phyloP scores from a whole-genome alignment of 2,113 vertebrate genomes.

The Oncorhynchus masou region DNA sequence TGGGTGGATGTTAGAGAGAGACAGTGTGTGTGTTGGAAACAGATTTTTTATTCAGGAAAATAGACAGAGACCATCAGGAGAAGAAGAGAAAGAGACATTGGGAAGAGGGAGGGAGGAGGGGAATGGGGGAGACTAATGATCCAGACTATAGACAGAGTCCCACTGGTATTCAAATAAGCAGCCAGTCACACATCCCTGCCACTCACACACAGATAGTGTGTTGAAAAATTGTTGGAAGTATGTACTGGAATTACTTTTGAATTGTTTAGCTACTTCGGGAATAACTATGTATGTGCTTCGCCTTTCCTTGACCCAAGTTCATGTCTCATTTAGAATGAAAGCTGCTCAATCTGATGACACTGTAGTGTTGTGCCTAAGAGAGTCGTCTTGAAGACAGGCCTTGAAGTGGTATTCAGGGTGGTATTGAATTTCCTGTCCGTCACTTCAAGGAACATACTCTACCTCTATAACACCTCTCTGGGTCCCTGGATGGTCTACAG shows the following conservation, averaged over 20 bases:
- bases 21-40: neutral
- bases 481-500: neutral
- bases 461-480: neutral
- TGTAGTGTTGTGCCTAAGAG: no score
- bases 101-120: neutral
- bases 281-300: neutral
- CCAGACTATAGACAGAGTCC: neutral
- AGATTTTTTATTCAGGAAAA: neutral
- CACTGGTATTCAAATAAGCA: neutral
- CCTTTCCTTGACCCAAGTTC: neutral
- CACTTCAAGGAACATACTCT: neutral
- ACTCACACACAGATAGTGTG: neutral
- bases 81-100: neutral
- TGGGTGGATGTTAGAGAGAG: slow-evolving; percentile 5
- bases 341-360: no score
- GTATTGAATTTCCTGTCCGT: no score
- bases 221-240: neutral
- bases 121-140: neutral
- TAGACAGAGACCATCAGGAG: neutral
- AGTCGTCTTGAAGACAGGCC: no score
- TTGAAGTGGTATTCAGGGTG: no score
- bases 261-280: no score
- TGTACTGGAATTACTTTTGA: no score
- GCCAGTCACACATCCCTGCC: slow-evolving; percentile 2
- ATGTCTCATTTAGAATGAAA: no score